Conservation (phyloP, 2,113 vertebrate genomes). For the Catagonus wagneri region DNA sequence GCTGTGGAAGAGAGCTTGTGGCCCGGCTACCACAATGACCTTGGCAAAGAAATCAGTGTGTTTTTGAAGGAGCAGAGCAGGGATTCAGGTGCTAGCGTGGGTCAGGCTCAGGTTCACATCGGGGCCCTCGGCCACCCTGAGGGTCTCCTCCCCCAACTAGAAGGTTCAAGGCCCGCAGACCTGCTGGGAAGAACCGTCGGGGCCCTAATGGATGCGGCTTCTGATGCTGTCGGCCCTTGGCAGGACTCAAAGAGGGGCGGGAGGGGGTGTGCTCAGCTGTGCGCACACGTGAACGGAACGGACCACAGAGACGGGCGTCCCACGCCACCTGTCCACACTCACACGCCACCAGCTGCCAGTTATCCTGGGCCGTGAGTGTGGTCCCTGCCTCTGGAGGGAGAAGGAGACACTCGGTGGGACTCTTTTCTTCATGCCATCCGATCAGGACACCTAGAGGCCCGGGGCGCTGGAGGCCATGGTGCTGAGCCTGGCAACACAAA, state of each 20-base stretch:
- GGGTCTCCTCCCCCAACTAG: not conserved
- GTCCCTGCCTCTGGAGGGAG: not conserved
- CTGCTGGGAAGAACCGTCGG: not conserved
- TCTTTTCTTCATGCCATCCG: not conserved
- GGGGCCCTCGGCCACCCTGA: not conserved
- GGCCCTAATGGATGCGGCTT: not conserved
- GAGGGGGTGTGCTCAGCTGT: not conserved
- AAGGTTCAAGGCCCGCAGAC: not conserved
- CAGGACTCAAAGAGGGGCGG: not conserved
- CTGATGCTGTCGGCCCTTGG: too few species aligned
- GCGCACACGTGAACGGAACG: accelerated
- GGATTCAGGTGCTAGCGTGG: accelerated
- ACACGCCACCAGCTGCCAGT: not conserved
- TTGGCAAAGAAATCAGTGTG: not conserved
- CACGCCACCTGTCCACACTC: accelerated
- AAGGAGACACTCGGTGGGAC: too few species aligned
- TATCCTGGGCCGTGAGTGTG: not conserved
- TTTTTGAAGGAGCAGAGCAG: not conserved
- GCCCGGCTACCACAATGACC: not conserved
- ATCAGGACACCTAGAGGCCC: not conserved
- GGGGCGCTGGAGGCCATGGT: not conserved
- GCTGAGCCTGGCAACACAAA: not conserved
- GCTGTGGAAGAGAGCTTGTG: not conserved
- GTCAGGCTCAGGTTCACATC: not conserved
- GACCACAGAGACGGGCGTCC: not conserved